phyloP scores from a whole-genome alignment of 2,888 invertebrate genomes.

The Lasius fuliginosus region DNA sequence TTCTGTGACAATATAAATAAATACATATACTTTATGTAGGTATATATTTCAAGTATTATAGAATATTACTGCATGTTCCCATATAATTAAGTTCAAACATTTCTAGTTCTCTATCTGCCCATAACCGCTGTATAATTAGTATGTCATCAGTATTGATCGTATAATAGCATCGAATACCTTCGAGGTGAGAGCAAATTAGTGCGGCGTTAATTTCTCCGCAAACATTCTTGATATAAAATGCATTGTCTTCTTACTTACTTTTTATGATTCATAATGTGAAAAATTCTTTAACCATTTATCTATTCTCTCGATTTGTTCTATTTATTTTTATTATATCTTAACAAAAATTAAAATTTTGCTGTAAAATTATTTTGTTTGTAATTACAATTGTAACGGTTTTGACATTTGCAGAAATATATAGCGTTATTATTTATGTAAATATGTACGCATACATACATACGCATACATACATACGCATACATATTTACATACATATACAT shows the following conservation, averaged over 20 bases:
- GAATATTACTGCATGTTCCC: neutral
- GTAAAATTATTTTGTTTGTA: neutral
- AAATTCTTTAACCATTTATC: neutral
- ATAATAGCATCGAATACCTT: conserved; percentile 45
- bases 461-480: too few species aligned
- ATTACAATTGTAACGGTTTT: neutral
- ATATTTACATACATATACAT: too few species aligned
- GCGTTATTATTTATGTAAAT: neutral
- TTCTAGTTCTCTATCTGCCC: neutral
- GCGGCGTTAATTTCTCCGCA: neutral
- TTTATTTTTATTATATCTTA: neutral
- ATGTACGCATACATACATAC: neutral
- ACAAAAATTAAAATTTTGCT: neutral
- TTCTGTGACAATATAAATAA: neutral
- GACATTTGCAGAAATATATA: neutral
- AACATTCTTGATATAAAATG: conserved; percentile 7
- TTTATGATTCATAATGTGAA: neutral
- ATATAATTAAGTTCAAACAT: neutral
- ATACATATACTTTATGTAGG: neutral
- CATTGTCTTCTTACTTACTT: neutral
- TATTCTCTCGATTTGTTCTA: neutral
- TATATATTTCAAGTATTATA: neutral
- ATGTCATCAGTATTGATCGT: conserved; percentile 44
- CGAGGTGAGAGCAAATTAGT: conserved; percentile 45
- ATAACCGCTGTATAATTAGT: conserved; percentile 42